Base-by-base conservation (phyloP, 1,140 invertebrate genomes). In the Mizuhopecten yessoensis region DNA sequence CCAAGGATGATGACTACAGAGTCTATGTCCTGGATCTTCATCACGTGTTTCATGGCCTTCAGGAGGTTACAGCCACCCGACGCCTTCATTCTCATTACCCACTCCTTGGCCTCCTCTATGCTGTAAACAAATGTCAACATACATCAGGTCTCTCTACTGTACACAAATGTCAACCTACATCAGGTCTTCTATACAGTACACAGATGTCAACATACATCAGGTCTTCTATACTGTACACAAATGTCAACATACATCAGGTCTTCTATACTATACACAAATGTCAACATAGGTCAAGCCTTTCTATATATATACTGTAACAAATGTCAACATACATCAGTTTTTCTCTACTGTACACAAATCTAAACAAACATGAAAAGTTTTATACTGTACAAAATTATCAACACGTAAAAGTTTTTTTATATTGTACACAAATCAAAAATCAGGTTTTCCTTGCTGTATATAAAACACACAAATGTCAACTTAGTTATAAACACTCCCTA, bases 11-110 rank as follows among this genome's bases (percentile, higher is more conserved):
- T 90, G 9, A 96, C 88, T 34, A 97, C 92, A 13, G 95, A 93
- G 89, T 96, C 95, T 23, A 96, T 91, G 87, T 96, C 94, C 86
- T 95, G 92, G 20, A 96, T 87, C 88, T 95, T 96, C 90, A 96
- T 94, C 20, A 96, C 94, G 91, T 96, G 95, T 91, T 96, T 96
- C 93, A 97, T 94, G 2, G 96, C 96, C 89, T 96, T 96, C 34
- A 97, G 93, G 33, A 96, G 90, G 91, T 97, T 96, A 91, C 95
- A 95, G 13, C 96, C 96, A 34, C 96, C 96, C 75, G 89, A 92
- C 34, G 94, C 92, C 88, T 94, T 91, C 34, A 96, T 87, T 33
- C 94, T 89, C 91, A 94, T 93, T 34, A 96, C 94, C 94, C 94
- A 96, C 49, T 95, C 94, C 45, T 96, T 96, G 10, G 94, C 95